A percentile compares a stretch with the other conserved stretches of the same genome.
Evolutionary conservation across 1,140 invertebrate species (phyloP).

Genomic region (Apis florea): DNA sequence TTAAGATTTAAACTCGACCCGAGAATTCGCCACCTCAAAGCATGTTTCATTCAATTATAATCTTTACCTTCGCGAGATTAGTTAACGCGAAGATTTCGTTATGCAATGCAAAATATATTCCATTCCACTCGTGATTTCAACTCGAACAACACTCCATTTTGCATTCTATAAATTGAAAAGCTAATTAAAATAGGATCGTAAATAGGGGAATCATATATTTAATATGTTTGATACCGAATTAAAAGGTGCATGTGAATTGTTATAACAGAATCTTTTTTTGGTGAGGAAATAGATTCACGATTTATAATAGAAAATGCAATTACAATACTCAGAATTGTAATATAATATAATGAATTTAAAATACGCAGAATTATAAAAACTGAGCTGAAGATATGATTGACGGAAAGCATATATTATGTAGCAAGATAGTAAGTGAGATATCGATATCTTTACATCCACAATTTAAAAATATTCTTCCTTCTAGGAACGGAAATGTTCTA

Average conservation of each 20-base stretch:
- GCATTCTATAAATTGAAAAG: constrained; percentile 1
- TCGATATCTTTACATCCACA: not conserved
- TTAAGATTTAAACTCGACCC: not conserved
- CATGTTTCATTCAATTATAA: not conserved
- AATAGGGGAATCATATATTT: not conserved
- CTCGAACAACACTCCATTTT: not conserved
- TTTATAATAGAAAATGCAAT: too few species aligned
- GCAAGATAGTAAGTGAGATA: not conserved
- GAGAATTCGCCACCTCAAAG: too few species aligned
- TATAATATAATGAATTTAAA: not conserved
- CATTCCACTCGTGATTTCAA: constrained; percentile 1
- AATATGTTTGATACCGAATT: not conserved
- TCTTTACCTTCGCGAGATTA: not conserved
- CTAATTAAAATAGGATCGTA: not conserved
- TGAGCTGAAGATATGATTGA: too few species aligned
- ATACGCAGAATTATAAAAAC: not conserved
- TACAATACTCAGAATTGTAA: not conserved
- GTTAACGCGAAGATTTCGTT: not conserved
- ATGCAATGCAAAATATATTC: not conserved
- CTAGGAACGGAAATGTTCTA: not conserved
- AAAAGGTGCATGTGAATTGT: not conserved
- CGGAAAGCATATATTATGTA: not conserved
- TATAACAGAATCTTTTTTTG: not conserved
- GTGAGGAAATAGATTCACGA: not conserved
- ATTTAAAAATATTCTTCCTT: not conserved